phyloP scores from a whole-genome alignment of 2,888 invertebrate genomes.

The Clitarchus hookeri region DNA sequence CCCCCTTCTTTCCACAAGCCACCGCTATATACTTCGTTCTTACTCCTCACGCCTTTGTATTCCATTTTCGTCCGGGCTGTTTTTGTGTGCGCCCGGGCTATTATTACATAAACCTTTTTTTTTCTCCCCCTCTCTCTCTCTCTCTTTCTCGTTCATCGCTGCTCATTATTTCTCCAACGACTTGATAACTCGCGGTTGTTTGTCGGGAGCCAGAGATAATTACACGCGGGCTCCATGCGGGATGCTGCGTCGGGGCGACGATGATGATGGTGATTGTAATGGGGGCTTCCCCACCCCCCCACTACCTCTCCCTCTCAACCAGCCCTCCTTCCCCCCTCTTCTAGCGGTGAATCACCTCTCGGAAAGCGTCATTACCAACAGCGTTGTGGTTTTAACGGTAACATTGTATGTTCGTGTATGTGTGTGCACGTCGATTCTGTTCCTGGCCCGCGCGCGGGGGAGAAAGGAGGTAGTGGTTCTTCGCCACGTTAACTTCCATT shows the following conservation, averaged over 20 bases:
- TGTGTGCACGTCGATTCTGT: background rate
- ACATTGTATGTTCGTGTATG: background rate
- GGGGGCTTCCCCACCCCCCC: background rate
- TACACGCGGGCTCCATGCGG: background rate
- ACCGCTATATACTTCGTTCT: background rate
- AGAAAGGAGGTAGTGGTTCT: background rate
- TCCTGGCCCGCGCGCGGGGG: background rate
- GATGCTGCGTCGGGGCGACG: background rate
- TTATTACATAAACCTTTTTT: slow-evolving; percentile 2
- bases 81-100: slow-evolving; percentile 7
- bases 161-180: slow-evolving; percentile 14
- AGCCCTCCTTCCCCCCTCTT: background rate
- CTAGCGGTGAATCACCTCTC: background rate
- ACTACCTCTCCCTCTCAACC: background rate
- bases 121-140: background rate
- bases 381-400: background rate
- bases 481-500: background rate
- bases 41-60: background rate
- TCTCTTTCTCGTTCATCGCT: background rate
- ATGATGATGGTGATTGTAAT: slow-evolving; percentile 14
- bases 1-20: background rate
- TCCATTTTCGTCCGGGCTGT: background rate
- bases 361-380: background rate
- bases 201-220: slow-evolving; percentile 7
- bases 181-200: slow-evolving; percentile 14